A percentile compares a stretch with the other conserved stretches of the same genome.
These are phyloP conservation scores for Drosophila watanabei DNA, from an alignment of 1,140 invertebrate species.

Conservation along the genomic window DNA sequence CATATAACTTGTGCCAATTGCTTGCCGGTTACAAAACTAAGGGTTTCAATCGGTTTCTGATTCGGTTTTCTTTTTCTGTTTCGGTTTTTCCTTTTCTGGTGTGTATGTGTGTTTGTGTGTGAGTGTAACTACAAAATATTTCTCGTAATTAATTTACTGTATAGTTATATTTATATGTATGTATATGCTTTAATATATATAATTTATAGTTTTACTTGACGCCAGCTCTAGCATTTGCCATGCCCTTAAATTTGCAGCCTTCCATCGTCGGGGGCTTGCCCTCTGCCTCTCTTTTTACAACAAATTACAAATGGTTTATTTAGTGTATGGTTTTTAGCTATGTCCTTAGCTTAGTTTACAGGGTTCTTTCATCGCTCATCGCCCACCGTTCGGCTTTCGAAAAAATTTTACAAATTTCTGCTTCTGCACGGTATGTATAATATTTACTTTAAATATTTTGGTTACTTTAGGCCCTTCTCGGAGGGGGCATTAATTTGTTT, in stretches of 20 bases:
- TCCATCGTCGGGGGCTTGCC: constrained; percentile 21
- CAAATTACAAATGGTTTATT: constrained; percentile 80
- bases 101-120: constrained; percentile 37
- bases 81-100: constrained; percentile 6
- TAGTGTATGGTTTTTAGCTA: constrained; percentile 52
- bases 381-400: constrained; percentile 31
- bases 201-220: constrained; percentile 78
- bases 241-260: constrained; percentile 31
- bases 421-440: constrained; percentile 48
- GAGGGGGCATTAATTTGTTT: constrained; percentile 34
- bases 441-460: constrained; percentile 53
- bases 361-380: constrained; percentile 12
- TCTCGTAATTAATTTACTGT: constrained; percentile 70
- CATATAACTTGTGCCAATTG: constrained; percentile 75
- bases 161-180: constrained; percentile 65
- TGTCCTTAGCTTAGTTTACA: constrained; percentile 75
- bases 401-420: constrained; percentile 76
- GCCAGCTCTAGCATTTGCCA: constrained; percentile 51
- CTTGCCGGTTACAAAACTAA: constrained; percentile 75
- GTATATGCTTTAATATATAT: constrained; percentile 65
- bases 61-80: not conserved
- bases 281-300: constrained; percentile 75
- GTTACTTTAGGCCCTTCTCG: constrained; percentile 47
- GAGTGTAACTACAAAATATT: constrained; percentile 75
- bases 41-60: constrained; percentile 37